phyloP scores from a whole-genome alignment of 2,797 vertebrate species.

The Myotis myotis region DNA sequence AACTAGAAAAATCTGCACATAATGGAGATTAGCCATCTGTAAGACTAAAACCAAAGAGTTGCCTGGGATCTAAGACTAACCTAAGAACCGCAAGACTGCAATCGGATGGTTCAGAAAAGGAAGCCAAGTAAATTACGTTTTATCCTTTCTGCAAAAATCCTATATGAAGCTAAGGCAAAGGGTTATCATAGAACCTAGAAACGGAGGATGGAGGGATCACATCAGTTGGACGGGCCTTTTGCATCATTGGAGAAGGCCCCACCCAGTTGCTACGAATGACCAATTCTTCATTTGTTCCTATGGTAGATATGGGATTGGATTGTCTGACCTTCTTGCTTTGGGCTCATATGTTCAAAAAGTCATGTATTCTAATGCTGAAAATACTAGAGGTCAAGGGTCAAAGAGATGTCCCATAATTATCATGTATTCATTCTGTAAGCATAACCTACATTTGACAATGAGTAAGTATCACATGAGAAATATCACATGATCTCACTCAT shows the following conservation, averaged over 20 bases:
- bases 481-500: too few species aligned
- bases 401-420: not conserved
- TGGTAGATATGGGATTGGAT: not conserved
- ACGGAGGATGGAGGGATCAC: not conserved
- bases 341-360: not conserved
- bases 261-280: fast-evolving
- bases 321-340: not conserved
- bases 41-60: not conserved
- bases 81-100: not conserved
- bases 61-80: not conserved
- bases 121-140: not conserved
- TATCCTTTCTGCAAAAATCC: not conserved
- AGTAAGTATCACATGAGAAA: not conserved
- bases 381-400: not conserved
- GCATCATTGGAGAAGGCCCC: not conserved
- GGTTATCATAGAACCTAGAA: not conserved
- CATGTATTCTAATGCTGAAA: not conserved
- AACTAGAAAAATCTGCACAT: conserved; percentile 11
- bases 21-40: not conserved
- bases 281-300: not conserved
- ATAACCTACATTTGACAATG: not conserved
- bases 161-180: not conserved
- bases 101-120: not conserved
- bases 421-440: not conserved
- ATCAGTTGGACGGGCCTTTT: not conserved